A percentile compares a stretch with the other conserved stretches of the same genome.
Conservation (phyloP, 1,140 invertebrate species). For the Varroa destructor region DNA sequence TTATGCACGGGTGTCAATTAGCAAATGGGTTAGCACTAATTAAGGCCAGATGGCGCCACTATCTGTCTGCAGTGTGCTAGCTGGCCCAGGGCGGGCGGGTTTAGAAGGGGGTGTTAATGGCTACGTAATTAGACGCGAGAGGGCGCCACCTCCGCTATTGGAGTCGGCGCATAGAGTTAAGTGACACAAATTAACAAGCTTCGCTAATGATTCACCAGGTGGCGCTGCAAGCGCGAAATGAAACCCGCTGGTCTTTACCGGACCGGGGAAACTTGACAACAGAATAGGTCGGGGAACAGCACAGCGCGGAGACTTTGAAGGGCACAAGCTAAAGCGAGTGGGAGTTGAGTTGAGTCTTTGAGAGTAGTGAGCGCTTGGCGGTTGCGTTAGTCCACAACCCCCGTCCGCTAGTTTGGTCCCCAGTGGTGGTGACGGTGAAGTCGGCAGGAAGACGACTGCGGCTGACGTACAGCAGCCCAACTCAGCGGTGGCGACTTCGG, state of each 20-base stretch:
- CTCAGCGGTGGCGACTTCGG: too few relatives aligned
- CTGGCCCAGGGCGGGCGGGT: slow-evolving; percentile 2
- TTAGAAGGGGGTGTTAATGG: slow-evolving; percentile 27
- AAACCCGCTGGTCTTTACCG: neutral
- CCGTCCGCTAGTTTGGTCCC: too few relatives aligned
- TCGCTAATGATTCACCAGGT: slow-evolving; percentile 26
- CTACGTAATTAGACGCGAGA: slow-evolving; percentile 28
- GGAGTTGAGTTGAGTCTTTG: slow-evolving; percentile 25
- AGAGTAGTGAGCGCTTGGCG: neutral
- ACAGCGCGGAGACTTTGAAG: neutral
- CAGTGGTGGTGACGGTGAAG: too few relatives aligned
- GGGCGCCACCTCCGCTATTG: slow-evolving; percentile 17
- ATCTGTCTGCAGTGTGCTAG: slow-evolving; percentile 7
- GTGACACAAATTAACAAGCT: slow-evolving; percentile 28
- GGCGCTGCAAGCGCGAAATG: slow-evolving; percentile 22
- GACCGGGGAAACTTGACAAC: neutral
- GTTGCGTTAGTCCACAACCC: too few relatives aligned
- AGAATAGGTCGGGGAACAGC: neutral
- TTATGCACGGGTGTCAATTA: slow-evolving; percentile 26
- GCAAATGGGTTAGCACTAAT: slow-evolving; percentile 16
- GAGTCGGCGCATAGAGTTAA: slow-evolving; percentile 6
- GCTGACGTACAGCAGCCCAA: too few relatives aligned
- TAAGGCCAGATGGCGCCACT: slow-evolving; percentile 25
- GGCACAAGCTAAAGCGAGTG: neutral
- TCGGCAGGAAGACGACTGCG: too few relatives aligned